These are phyloP conservation scores for Machaerirhynchus nigripectus DNA, from an alignment of 2,113 vertebrate genomes.

Conservation along the genomic window DNA sequence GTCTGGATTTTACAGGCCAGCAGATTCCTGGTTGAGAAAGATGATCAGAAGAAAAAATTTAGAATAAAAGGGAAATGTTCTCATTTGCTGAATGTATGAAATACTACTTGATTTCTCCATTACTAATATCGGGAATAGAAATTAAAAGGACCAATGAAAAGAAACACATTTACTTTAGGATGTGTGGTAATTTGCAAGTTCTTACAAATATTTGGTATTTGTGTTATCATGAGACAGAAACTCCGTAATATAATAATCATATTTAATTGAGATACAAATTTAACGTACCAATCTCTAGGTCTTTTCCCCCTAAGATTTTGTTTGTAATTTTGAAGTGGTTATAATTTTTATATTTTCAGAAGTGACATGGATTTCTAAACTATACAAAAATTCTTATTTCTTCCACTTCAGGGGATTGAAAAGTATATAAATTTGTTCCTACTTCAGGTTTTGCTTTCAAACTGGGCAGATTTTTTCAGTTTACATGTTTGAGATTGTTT, in stretches of 20 bases:
- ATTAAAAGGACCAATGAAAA: background rate
- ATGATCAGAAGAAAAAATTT: background rate
- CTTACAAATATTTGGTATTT: background rate
- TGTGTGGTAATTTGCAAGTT: background rate
- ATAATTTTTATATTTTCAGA: background rate
- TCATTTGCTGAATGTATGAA: background rate
- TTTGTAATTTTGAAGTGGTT: background rate
- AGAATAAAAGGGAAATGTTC: background rate
- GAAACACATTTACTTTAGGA: background rate
- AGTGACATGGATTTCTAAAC: background rate
- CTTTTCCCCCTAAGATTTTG: background rate
- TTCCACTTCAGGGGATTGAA: background rate
- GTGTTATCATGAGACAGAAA: background rate
- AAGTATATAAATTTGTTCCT: background rate
- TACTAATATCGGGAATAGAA: background rate
- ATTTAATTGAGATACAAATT: background rate
- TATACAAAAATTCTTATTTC: background rate
- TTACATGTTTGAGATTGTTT: background rate
- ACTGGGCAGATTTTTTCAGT: fast-evolving
- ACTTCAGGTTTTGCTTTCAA: background rate
- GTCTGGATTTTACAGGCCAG: background rate
- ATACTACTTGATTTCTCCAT: background rate
- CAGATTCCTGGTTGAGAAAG: background rate
- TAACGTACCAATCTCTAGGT: background rate
- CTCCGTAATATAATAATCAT: background rate